These are phyloP conservation scores for Pogonocherus hispidulus DNA, from an alignment of 2,888 invertebrate genomes.

Conservation along the genomic window DNA sequence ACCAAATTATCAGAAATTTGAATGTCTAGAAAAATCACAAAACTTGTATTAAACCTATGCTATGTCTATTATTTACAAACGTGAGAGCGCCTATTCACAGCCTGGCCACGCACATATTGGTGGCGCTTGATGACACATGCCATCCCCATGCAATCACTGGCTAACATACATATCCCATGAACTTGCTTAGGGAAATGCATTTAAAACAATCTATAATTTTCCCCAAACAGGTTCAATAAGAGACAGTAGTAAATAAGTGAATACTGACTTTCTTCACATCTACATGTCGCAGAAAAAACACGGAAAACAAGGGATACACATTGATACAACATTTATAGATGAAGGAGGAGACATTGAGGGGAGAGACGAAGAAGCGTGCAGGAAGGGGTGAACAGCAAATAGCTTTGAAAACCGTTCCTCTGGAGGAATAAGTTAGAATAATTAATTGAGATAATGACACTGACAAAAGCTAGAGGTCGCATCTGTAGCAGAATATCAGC, in stretches of 20 bases:
- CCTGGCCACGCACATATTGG: conserved; percentile 76
- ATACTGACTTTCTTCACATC: conserved; percentile 35
- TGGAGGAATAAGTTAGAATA: conserved; percentile 23
- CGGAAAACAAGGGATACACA: conserved; percentile 39
- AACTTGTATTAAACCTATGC: conserved; percentile 34
- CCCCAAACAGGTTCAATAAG: conserved; percentile 36
- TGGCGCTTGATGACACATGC: conserved; percentile 59
- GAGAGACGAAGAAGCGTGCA: conserved; percentile 60
- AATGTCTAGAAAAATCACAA: conserved; percentile 25
- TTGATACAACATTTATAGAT: conserved; percentile 43
- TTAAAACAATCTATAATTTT: conserved; percentile 40
- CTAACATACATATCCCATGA: conserved; percentile 55
- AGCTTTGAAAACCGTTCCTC: conserved; percentile 36
- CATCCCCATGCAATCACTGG: conserved; percentile 64
- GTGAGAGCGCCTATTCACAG: conserved; percentile 73
- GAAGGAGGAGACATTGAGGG: conserved; percentile 48
- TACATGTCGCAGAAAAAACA: conserved; percentile 48
- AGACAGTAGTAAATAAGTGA: conserved; percentile 19
- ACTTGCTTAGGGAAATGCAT: conserved; percentile 11
- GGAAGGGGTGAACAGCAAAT: conserved; percentile 54
- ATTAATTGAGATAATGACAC: conserved; percentile 20
- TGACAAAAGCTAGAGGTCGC: conserved; percentile 15
- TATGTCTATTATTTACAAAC: conserved; percentile 50
- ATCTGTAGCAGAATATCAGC: no score
- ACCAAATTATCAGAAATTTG: conserved; percentile 38